A percentile compares a stretch with the other conserved stretches of the same genome.
Conservation (phyloP, 53 echinoderm and acorn worm species). For the Zoroaster sp. region DNA sequence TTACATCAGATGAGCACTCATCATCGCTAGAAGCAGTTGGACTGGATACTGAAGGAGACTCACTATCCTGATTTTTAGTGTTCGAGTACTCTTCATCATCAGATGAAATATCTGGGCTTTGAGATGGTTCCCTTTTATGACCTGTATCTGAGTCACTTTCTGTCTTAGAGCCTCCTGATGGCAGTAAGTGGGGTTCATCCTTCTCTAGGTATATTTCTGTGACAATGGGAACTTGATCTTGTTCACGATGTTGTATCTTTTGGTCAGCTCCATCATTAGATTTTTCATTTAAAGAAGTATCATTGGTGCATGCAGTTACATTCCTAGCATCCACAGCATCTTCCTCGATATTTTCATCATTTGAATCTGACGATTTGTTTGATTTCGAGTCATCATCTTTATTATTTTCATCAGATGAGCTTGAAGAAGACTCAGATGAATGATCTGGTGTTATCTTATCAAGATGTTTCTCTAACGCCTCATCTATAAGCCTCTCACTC, state of each 20-base stretch:
- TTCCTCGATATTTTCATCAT: not conserved
- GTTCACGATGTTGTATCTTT: not conserved
- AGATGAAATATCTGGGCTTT: conserved; percentile 11
- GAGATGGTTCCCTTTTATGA: not conserved
- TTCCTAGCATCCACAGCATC: not conserved
- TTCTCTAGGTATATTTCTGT: conserved; percentile 13
- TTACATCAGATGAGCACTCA: conserved; percentile 14
- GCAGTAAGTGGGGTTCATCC: not conserved
- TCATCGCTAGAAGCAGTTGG: conserved; percentile 19
- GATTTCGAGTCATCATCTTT: not conserved
- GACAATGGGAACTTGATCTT: not conserved
- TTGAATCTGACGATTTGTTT: not conserved
- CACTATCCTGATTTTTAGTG: conserved; percentile 10
- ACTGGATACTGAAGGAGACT: conserved; percentile 44
- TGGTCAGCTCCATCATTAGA: not conserved
- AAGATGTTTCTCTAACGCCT: not conserved
- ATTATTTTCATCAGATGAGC: not conserved
- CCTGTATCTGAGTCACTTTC: conserved; percentile 8
- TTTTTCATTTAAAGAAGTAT: conserved; percentile 7
- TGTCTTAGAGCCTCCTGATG: not conserved
- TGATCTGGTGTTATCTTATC: not conserved
- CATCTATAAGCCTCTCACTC: not conserved
- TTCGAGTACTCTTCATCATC: conserved; percentile 46
- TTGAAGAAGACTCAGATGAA: not conserved
- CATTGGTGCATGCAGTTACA: not conserved